Conservation (phyloP, 2,888 invertebrate species). For the Abrostola triplasia region DNA sequence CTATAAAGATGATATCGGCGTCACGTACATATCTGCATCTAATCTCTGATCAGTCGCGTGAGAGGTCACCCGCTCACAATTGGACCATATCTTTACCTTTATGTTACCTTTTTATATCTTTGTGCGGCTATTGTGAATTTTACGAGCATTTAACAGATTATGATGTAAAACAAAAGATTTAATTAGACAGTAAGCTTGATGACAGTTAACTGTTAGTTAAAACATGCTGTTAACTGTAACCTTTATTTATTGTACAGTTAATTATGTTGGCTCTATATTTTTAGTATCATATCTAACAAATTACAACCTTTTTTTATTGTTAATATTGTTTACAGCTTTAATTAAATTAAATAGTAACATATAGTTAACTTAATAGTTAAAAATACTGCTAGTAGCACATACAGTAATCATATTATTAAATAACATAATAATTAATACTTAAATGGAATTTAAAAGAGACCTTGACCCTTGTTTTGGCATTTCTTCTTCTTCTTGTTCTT, state of each 20-base stretch:
- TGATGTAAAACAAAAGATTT: not conserved
- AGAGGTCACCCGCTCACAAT: conserved; percentile 64
- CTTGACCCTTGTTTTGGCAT: no score
- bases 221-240: no score
- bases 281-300: no score
- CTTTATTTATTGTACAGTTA: no score
- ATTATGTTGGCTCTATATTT: no score
- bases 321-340: not conserved
- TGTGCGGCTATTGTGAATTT: not conserved
- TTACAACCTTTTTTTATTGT: no score
- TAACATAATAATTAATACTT: no score
- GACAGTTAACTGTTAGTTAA: no score
- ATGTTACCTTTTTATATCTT: conserved; percentile 18
- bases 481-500: no score
- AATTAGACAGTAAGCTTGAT: not conserved
- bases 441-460: no score
- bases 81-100: conserved; percentile 57
- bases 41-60: conserved; percentile 64
- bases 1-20: conserved; percentile 67
- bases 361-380: not conserved
- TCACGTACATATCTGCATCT: conserved; percentile 75
- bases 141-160: conserved; percentile 1
- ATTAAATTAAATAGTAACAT: not conserved
- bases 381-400: no score
- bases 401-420: no score